Percentiles rank a stretch among this genome's conserved stretches.
phyloP scores from a whole-genome alignment of 92 coral and sea anemone genomes.

The Phymanthus crucifer region DNA sequence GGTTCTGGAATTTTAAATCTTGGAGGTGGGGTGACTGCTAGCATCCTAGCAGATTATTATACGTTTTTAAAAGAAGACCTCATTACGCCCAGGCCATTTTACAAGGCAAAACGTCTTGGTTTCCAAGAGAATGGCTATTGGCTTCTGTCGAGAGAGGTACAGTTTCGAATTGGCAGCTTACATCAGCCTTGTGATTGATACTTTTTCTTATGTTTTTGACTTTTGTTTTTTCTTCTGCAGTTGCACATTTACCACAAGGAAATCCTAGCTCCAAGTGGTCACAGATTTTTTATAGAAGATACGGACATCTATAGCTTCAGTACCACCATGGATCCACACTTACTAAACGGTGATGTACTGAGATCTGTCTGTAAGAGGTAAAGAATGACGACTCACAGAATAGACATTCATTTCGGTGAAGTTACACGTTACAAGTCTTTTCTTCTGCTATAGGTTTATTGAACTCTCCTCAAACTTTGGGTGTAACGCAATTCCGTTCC shows the following conservation, averaged over 20 bases:
- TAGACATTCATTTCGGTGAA: not conserved
- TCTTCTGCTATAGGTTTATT: not conserved
- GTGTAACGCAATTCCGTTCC: slow-evolving; percentile 6
- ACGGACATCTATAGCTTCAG: not conserved
- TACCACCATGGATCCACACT: not conserved
- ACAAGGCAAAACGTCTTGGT: slow-evolving; percentile 21
- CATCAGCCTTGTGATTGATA: not conserved
- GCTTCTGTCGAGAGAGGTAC: slow-evolving; percentile 25
- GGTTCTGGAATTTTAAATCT: slow-evolving; percentile 43
- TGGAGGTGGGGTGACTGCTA: slow-evolving; percentile 42
- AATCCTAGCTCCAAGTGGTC: not conserved
- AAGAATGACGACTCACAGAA: not conserved
- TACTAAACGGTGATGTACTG: not conserved
- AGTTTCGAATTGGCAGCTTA: not conserved
- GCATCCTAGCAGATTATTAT: slow-evolving; percentile 33
- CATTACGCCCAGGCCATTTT: not conserved
- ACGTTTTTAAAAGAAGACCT: slow-evolving; percentile 27
- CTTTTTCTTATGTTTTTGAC: not conserved
- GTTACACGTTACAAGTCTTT: not conserved
- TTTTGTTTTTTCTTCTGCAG: not conserved
- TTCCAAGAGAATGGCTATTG: slow-evolving; percentile 27
- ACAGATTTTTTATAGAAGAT: not conserved
- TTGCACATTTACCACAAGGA: not conserved
- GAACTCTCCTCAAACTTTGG: slow-evolving; percentile 5
- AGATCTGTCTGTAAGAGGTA: not conserved